Conservation (phyloP, 2,888 invertebrate genomes). For the Erynnis tages region DNA sequence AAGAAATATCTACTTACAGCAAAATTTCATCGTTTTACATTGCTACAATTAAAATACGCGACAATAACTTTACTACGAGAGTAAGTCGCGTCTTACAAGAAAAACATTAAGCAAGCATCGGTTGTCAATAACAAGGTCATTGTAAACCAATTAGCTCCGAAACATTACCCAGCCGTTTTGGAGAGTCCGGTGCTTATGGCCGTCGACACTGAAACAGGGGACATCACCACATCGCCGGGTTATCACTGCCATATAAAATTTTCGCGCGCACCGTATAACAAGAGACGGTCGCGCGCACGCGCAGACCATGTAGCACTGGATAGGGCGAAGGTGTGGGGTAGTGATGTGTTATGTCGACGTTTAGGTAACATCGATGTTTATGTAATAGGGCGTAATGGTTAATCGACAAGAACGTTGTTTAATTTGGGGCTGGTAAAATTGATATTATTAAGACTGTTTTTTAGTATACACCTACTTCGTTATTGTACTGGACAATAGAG, state of each 20-base stretch:
- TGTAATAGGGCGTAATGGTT: slow-evolving; percentile 9
- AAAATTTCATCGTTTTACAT: not conserved
- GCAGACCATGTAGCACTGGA: slow-evolving; percentile 68
- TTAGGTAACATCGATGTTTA: slow-evolving; percentile 24
- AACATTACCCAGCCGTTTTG: slow-evolving; percentile 65
- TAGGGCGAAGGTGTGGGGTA: slow-evolving; percentile 57
- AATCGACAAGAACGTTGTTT: too few species aligned
- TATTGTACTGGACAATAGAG: too few species aligned
- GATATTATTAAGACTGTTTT: too few species aligned
- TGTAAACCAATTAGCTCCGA: slow-evolving; percentile 16
- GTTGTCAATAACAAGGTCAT: slow-evolving; percentile 37
- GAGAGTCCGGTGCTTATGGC: slow-evolving; percentile 52
- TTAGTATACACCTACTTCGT: too few species aligned
- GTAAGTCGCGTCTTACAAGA: slow-evolving; percentile 17
- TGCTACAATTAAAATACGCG: not conserved
- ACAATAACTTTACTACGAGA: not conserved
- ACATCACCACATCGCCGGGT: slow-evolving; percentile 67
- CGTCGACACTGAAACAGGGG: slow-evolving; percentile 61
- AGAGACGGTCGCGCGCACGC: slow-evolving; percentile 70
- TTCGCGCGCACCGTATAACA: slow-evolving; percentile 39
- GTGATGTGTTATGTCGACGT: slow-evolving; percentile 44
- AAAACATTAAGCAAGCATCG: slow-evolving; percentile 10
- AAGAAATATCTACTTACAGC: not conserved
- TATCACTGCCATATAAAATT: slow-evolving; percentile 77
- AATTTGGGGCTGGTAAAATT: too few species aligned